phyloP scores from a whole-genome alignment of 1,140 invertebrate species.

The Venustaconcha ellipsiformis region DNA sequence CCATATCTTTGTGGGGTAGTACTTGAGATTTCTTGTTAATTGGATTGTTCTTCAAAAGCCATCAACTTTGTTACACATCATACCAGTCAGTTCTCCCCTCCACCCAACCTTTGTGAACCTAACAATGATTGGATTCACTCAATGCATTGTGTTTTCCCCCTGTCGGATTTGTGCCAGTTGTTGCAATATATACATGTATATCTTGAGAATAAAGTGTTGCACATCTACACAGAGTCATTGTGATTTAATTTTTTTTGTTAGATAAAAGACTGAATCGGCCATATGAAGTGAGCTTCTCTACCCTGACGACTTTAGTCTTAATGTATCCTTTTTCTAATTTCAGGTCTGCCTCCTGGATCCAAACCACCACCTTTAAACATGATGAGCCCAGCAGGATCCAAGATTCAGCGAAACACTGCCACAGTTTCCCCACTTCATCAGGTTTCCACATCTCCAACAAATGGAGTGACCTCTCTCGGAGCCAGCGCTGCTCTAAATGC shows the following conservation, averaged over 20 bases:
- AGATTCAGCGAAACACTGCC: conserved; percentile 61
- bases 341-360: conserved; percentile 61
- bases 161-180: too few relatives aligned
- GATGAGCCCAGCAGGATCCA: conserved; percentile 55
- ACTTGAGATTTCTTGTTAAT: too few relatives aligned
- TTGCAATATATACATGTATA: not conserved
- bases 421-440: conserved; percentile 65
- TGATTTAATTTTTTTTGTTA: not conserved
- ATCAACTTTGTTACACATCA: too few relatives aligned
- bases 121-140: too few relatives aligned
- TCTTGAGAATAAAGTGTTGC: not conserved
- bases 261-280: not conserved
- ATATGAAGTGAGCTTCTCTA: too few relatives aligned
- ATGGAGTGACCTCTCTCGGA: conserved; percentile 48
- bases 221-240: not conserved
- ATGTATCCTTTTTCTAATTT: conserved; percentile 33
- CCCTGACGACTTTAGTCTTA: too few relatives aligned
- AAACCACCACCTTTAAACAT: conserved; percentile 65
- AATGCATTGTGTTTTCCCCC: too few relatives aligned
- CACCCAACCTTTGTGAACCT: too few relatives aligned
- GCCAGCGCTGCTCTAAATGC: conserved; percentile 55
- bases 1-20: too few relatives aligned
- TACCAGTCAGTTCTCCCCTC: too few relatives aligned
- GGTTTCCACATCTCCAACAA: conserved; percentile 56
- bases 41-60: too few relatives aligned